Evolutionary conservation across 2,797 vertebrate genomes (phyloP), one percentile per base, ranked within the genome.

Genomic region (Leontocebus nigricollis): DNA sequence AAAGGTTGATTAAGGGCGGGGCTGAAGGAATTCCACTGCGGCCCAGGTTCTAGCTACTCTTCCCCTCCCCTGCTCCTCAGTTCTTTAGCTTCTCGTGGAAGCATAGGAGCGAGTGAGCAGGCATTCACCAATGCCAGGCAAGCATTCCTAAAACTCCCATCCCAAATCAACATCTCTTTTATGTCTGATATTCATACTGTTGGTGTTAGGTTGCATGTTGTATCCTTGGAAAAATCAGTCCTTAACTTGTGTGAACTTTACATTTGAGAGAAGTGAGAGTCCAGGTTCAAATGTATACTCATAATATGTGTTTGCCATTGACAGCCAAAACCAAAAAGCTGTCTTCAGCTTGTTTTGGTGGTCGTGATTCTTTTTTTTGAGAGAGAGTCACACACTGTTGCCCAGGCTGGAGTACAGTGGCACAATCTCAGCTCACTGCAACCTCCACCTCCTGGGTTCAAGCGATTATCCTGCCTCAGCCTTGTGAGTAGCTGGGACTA

Each of bases 221-320:
- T 86, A 70, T 57, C 57, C 15, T 55, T 84, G 50, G 75, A 76
- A 52, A 90, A 92, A 44, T 24, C 0, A 2, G 24, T 95, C 41
- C 26, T 96, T 44, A 26, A 88, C 52, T 41, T 86, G 33, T 3
- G 7, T 77, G 48, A 87, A 17, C 27, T 77, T 81, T 79, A 55
- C 70, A 46, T 94, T 96, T 90, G 88, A 91, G 59, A 92, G 75
- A 93, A 82, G 33, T 39, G 36, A 90, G 80, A 30, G 64, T 73
- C 61, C 44, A 86, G 36, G 26, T 36, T 94, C 72, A 86, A 22
- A 27, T 81, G 48, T 80, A 36, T 87, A 57, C 46, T 59, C 20
- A 2, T 90, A 61, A 52, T 88, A 73, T 26, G 11, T 77, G 46
- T 82, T 88, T 80, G 10, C 70, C 85, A 33, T 44, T 83, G 79